phyloP scores from a whole-genome alignment of 2,888 invertebrate species.

The Drosophila diplacantha region DNA sequence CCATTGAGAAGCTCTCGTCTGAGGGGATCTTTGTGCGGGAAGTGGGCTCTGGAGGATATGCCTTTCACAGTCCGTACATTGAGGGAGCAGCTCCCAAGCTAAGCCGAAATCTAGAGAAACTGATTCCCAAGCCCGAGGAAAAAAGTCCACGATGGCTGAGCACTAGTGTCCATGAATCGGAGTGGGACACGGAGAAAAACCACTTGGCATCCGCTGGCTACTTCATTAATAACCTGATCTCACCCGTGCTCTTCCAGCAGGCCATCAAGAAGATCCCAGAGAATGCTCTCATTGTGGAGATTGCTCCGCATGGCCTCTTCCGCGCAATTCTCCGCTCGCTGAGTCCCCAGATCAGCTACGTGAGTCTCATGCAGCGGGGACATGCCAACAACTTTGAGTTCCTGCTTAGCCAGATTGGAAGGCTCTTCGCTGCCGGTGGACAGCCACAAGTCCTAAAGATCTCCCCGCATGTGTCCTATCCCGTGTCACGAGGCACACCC shows the following conservation, averaged over 20 bases:
- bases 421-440: constrained; percentile 87
- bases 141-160: constrained; percentile 93
- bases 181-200: constrained; percentile 87
- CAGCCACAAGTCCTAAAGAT: constrained; percentile 86
- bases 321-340: constrained; percentile 94
- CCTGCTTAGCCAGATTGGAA: constrained; percentile 88
- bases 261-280: constrained; percentile 89
- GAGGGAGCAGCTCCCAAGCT: constrained; percentile 90
- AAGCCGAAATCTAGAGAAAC: constrained; percentile 85
- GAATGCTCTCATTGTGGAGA: constrained; percentile 92
- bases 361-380: constrained; percentile 91
- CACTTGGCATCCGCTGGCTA: constrained; percentile 92
- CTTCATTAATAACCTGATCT: constrained; percentile 96
- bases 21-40: constrained; percentile 89
- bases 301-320: constrained; percentile 96
- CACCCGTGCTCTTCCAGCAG: constrained; percentile 95
- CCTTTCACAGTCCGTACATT: constrained; percentile 95
- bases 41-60: constrained; percentile 91
- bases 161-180: constrained; percentile 90
- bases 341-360: constrained; percentile 84
- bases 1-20: constrained; percentile 83
- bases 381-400: constrained; percentile 86
- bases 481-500: constrained; percentile 94
- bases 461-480: constrained; percentile 86
- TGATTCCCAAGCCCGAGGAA: constrained; percentile 87